A percentile compares a stretch with the other conserved stretches of the same genome.
These are phyloP conservation scores for Anastrepha obliqua DNA, from an alignment of 1,140 invertebrate genomes.

Conservation along the genomic window DNA sequence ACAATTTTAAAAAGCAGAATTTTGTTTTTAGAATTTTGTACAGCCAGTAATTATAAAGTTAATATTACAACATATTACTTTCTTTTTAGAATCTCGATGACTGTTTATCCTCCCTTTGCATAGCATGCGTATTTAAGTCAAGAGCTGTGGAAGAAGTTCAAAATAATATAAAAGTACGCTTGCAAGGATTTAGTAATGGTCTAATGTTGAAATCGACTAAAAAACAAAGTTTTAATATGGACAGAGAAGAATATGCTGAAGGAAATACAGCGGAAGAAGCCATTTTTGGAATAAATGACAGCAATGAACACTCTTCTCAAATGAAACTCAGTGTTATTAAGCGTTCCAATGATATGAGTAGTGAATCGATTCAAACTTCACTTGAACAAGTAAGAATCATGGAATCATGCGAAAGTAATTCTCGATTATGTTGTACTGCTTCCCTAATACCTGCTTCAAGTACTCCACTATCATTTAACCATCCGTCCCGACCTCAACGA, in stretches of 20 bases:
- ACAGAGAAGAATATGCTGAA: not conserved
- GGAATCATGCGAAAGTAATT: not conserved
- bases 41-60: no score
- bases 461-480: not conserved
- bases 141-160: conserved; percentile 29
- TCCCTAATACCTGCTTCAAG: not conserved
- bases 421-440: not conserved
- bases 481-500: not conserved
- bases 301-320: not conserved
- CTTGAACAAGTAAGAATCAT: not conserved
- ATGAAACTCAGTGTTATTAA: not conserved
- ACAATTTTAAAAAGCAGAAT: no score
- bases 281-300: not conserved
- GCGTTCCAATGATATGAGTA: not conserved
- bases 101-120: conserved; percentile 18
- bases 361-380: not conserved
- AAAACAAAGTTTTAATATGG: not conserved
- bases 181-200: conserved; percentile 2
- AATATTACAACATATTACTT: no score
- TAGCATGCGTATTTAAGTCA: conserved; percentile 34
- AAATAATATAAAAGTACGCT: conserved; percentile 21
- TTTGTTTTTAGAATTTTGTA: no score
- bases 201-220: not conserved
- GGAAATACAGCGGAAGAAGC: not conserved
- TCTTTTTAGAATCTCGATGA: conserved; percentile 22